These are phyloP conservation scores for Anseranas semipalmata DNA, from an alignment of 2,113 vertebrate species.

Conservation along the genomic window DNA sequence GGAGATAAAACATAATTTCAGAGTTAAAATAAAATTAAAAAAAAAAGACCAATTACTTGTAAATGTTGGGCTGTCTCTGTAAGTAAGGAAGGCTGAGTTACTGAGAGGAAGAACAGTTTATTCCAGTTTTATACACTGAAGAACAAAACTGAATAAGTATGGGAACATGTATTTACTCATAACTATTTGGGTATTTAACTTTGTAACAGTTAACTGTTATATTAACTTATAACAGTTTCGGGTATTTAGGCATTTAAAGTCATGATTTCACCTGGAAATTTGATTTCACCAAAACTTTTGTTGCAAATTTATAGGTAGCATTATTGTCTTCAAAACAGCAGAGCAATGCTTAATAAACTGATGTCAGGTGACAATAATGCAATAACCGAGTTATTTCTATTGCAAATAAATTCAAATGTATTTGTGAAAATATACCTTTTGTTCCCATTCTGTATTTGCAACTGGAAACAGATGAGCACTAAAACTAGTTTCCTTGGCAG, in stretches of 20 bases:
- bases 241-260: neutral
- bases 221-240: neutral
- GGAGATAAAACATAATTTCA: conserved; percentile 3
- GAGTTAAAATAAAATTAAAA: neutral
- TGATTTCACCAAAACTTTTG: neutral
- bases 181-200: neutral
- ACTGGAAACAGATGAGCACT: neutral
- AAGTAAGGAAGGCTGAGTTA: neutral
- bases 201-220: neutral
- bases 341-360: neutral
- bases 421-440: neutral
- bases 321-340: neutral
- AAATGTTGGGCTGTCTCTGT: neutral
- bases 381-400: neutral
- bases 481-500: neutral
- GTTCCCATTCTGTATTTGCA: neutral
- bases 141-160: neutral
- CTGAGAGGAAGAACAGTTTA: neutral
- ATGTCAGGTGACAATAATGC: neutral
- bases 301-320: neutral
- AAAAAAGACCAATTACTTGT: neutral
- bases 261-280: neutral
- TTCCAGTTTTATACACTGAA: neutral
- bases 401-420: neutral
- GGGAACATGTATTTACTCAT: neutral